Conservation (phyloP, 2,797 vertebrate genomes). For the Enteromius radiatus region DNA sequence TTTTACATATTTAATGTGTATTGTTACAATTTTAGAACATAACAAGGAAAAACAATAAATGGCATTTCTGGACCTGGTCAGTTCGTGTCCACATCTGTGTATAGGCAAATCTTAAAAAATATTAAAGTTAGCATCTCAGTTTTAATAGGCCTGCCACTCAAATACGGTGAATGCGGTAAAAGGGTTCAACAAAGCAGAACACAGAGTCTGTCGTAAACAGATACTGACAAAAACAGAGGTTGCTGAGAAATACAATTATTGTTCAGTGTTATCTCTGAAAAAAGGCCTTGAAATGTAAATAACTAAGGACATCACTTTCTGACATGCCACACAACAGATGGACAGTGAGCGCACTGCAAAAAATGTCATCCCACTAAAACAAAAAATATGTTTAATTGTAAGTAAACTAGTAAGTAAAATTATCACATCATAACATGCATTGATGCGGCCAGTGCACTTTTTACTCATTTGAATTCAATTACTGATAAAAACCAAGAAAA, state of each 20-base stretch:
- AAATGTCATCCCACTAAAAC: neutral
- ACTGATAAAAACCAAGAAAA: neutral
- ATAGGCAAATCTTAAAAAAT: neutral
- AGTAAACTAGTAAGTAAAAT: neutral
- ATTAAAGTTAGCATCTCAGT: neutral
- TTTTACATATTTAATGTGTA: neutral
- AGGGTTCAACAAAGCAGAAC: constrained; percentile 4
- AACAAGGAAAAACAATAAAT: neutral
- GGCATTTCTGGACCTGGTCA: neutral
- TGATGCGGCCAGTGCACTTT: neutral
- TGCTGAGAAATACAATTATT: neutral
- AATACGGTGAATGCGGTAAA: neutral
- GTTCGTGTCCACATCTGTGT: neutral
- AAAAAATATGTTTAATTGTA: neutral
- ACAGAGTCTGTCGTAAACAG: neutral
- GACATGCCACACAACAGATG: neutral
- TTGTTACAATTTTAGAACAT: neutral
- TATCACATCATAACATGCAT: neutral
- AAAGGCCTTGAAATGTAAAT: neutral
- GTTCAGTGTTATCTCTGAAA: neutral
- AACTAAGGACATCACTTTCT: neutral
- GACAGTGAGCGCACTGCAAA: neutral
- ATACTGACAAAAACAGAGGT: neutral
- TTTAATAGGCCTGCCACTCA: neutral
- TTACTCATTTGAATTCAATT: neutral